A percentile compares a stretch with the other conserved stretches of the same genome.
Evolutionary conservation across 1,140 invertebrate species (phyloP).

Genomic region (Oncopeltus fasciatus): DNA sequence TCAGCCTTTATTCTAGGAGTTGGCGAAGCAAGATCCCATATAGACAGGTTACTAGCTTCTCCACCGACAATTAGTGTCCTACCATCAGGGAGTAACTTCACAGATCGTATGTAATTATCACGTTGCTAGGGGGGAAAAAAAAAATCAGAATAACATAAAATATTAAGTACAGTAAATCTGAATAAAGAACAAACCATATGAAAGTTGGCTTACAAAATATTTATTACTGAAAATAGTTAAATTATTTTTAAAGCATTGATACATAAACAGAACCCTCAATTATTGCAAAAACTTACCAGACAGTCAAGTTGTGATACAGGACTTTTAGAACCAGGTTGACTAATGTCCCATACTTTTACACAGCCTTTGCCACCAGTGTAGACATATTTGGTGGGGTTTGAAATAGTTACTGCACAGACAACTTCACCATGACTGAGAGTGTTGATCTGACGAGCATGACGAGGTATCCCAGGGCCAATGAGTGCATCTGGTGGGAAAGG

Average conservation of each 20-base stretch:
- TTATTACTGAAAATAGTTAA: not conserved
- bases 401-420: constrained; percentile 76
- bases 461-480: constrained; percentile 80
- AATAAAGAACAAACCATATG: not conserved
- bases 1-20: constrained; percentile 82
- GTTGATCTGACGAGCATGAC: constrained; percentile 77
- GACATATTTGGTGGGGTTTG: constrained; percentile 79
- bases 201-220: not conserved
- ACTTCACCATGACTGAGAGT: constrained; percentile 89
- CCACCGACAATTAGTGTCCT: constrained; percentile 92
- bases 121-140: constrained; percentile 47
- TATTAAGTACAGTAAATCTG: too few relatives aligned
- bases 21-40: constrained; percentile 85
- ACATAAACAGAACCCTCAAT: not conserved
- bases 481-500: constrained; percentile 91
- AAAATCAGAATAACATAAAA: constrained; percentile 9
- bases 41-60: constrained; percentile 87
- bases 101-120: constrained; percentile 94
- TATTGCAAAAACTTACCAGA: constrained; percentile 54
- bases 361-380: constrained; percentile 99
- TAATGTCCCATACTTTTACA: constrained; percentile 92
- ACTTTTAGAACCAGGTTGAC: constrained; percentile 60
- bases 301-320: constrained; percentile 88
- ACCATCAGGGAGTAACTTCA: constrained; percentile 91
- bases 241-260: not conserved